phyloP scores from a whole-genome alignment of 2,888 invertebrate genomes.

The Agrochola macilenta region DNA sequence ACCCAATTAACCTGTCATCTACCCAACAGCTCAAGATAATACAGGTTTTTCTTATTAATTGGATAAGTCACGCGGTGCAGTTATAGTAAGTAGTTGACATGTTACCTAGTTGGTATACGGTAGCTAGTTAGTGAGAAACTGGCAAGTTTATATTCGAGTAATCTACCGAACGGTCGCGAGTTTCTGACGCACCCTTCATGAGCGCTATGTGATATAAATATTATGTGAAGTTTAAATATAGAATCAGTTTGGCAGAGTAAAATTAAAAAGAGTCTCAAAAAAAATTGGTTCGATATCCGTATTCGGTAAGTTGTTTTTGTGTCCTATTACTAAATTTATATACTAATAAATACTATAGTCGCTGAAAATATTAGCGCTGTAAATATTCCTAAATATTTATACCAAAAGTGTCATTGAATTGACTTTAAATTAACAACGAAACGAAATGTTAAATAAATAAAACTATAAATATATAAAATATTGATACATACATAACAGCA shows the following conservation, averaged over 20 bases:
- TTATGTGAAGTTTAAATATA: not conserved
- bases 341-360: no score
- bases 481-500: no score
- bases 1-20: slow-evolving; percentile 5
- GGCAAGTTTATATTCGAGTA: slow-evolving; percentile 22
- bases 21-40: slow-evolving; percentile 1
- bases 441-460: no score
- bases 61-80: slow-evolving; percentile 37
- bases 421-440: not conserved
- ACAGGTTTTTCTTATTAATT: slow-evolving; percentile 44
- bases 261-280: slow-evolving; percentile 47
- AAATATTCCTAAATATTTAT: not conserved
- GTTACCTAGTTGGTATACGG: slow-evolving; percentile 20
- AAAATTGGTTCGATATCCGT: slow-evolving; percentile 21
- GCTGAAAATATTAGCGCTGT: not conserved
- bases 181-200: slow-evolving; percentile 19
- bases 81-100: slow-evolving; percentile 12
- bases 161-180: not conserved
- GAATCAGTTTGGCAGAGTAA: not conserved
- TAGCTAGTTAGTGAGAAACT: not conserved
- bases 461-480: no score
- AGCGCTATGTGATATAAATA: slow-evolving; percentile 4
- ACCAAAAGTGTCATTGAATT: not conserved
- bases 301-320: slow-evolving; percentile 36
- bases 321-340: no score